Evolutionary conservation across 2,888 invertebrate genomes (phyloP).

Genomic region (Phyto melanocephala): DNA sequence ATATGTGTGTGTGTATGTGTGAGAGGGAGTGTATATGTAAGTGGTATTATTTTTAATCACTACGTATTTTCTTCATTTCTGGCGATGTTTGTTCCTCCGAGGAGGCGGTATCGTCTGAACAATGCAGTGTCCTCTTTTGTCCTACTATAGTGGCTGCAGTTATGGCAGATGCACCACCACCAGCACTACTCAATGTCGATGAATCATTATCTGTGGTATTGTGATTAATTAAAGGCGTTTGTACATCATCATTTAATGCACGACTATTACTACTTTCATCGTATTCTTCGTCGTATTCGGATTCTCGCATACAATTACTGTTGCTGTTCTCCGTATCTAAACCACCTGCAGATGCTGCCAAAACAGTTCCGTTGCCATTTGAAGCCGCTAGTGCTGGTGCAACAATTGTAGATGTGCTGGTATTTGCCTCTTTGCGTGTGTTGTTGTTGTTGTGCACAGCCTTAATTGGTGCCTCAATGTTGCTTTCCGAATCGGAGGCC

Average conservation of each 20-base stretch:
- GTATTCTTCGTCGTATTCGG: conserved; percentile 71
- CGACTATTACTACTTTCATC: conserved; percentile 70
- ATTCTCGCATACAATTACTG: conserved; percentile 68
- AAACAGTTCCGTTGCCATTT: conserved; percentile 72
- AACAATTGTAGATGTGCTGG: conserved; percentile 5
- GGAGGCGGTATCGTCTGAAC: conserved; percentile 65
- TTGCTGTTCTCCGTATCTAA: conserved; percentile 66
- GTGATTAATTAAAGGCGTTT: conserved; percentile 62
- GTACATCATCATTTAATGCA: conserved; percentile 61
- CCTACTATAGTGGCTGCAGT: conserved; percentile 67
- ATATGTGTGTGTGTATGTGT: background rate
- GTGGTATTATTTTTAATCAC: conserved; percentile 72
- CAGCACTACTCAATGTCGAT: conserved; percentile 64
- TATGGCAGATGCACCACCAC: conserved; percentile 21
- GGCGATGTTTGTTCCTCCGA: conserved; percentile 71
- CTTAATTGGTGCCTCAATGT: conserved; percentile 83
- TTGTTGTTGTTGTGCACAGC: conserved; percentile 52
- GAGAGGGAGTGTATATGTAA: background rate
- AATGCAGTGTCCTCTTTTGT: conserved; percentile 71
- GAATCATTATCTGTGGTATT: conserved; percentile 63
- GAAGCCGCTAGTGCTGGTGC: conserved; percentile 45
- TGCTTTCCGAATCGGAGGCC: conserved; percentile 86
- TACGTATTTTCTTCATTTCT: conserved; percentile 77
- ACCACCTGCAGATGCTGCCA: conserved; percentile 51
- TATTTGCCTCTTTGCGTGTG: conserved; percentile 55